phyloP scores from a whole-genome alignment of 2,113 vertebrate species.

The Marmota monax region DNA sequence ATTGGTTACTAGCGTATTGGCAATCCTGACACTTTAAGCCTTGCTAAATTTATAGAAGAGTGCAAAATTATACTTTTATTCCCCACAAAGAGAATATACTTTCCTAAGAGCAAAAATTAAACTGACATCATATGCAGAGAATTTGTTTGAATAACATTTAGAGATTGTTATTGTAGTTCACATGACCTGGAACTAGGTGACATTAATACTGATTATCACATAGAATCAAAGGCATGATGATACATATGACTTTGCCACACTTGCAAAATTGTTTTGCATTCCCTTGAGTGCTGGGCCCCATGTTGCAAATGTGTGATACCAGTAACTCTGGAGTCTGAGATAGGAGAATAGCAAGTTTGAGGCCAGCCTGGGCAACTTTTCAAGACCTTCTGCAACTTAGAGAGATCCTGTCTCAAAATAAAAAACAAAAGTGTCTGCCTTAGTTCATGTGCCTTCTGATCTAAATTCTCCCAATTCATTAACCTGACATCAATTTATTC shows the following conservation, averaged over 20 bases:
- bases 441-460: not conserved
- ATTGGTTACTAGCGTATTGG: not conserved
- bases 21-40: not conserved
- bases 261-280: not conserved
- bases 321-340: too few species aligned
- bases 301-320: too few species aligned
- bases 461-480: not conserved
- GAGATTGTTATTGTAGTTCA: not conserved
- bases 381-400: too few species aligned
- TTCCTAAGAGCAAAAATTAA: not conserved
- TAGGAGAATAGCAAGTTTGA: too few species aligned
- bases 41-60: not conserved
- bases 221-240: not conserved
- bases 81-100: not conserved
- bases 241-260: not conserved
- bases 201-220: not conserved
- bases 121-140: not conserved
- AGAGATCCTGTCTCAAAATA: too few species aligned
- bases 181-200: not conserved
- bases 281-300: too few species aligned
- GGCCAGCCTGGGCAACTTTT: too few species aligned
- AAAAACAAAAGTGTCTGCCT: too few species aligned
- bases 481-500: not conserved
- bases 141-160: not conserved
- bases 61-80: not conserved